phyloP scores from a whole-genome alignment of 2,888 invertebrate genomes.

The Blera fallax region DNA sequence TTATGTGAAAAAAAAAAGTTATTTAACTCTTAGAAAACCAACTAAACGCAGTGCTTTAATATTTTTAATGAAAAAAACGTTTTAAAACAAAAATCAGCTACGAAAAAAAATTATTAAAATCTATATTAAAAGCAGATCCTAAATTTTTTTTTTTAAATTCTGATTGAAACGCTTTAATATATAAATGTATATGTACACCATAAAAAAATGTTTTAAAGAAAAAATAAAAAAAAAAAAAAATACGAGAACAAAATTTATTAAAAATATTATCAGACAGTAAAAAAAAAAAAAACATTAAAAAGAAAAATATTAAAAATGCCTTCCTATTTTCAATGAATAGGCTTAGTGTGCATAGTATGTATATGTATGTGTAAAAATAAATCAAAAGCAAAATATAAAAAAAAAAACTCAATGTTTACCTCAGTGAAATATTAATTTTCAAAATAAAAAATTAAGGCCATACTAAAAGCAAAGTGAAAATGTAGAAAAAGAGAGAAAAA shows the following conservation, averaged over 20 bases:
- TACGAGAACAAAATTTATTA: constrained; percentile 16
- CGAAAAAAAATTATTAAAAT: neutral
- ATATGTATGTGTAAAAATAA: constrained; percentile 47
- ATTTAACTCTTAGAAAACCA: constrained; percentile 19
- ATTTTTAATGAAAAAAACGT: constrained; percentile 37
- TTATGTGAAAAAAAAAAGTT: constrained; percentile 37
- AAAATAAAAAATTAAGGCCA: constrained; percentile 29
- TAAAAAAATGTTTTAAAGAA: constrained; percentile 49
- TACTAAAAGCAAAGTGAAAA: constrained; percentile 24
- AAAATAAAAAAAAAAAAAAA: constrained; percentile 52
- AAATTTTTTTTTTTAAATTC: constrained; percentile 44
- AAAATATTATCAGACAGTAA: constrained; percentile 40
- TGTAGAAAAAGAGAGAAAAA: constrained; percentile 11
- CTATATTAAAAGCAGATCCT: constrained; percentile 46
- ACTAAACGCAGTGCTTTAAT: constrained; percentile 70
- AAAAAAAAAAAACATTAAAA: constrained; percentile 25
- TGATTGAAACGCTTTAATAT: constrained; percentile 67
- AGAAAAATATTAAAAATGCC: constrained; percentile 61
- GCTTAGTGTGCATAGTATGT: constrained; percentile 70
- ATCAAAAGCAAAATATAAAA: constrained; percentile 20
- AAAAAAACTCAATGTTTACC: constrained; percentile 57
- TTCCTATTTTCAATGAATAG: constrained; percentile 71
- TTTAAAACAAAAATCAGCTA: neutral
- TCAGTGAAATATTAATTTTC: constrained; percentile 32
- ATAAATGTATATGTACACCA: constrained; percentile 57